Evolutionary conservation across 2,113 vertebrate species (phyloP).

Genomic region (Anhinga rufa): DNA sequence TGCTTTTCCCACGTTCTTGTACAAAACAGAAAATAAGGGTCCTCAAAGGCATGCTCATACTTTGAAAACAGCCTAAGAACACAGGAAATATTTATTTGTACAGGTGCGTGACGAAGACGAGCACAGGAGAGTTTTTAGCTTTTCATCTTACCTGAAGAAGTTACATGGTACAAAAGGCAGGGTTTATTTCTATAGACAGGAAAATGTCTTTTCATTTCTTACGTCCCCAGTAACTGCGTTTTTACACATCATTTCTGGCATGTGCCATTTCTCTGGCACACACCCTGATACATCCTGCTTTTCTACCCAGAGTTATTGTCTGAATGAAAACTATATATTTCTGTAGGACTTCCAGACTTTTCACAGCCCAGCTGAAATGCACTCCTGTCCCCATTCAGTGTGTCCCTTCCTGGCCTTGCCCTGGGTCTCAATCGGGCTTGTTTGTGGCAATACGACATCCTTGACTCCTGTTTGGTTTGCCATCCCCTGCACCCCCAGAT

Average conservation of each 20-base stretch:
- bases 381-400: not conserved
- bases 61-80: not conserved
- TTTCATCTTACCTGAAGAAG: not conserved
- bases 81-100: not conserved
- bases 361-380: not conserved
- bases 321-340: not conserved
- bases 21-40: not conserved
- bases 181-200: not conserved
- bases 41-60: not conserved
- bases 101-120: not conserved
- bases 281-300: not conserved
- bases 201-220: not conserved
- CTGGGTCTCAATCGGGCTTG: fast-evolving
- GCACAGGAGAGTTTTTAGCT: not conserved
- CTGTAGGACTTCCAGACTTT: not conserved
- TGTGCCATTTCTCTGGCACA: not conserved
- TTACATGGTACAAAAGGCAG: not conserved
- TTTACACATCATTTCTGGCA: not conserved
- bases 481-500: not conserved
- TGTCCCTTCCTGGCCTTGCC: not conserved
- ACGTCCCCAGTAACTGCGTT: not conserved
- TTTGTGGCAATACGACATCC: not conserved
- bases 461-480: not conserved
- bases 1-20: not conserved
- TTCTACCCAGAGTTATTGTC: not conserved